These are phyloP conservation scores for Caenorhabditis wallacei DNA, from an alignment of 2,888 invertebrate species.

Conservation along the genomic window DNA sequence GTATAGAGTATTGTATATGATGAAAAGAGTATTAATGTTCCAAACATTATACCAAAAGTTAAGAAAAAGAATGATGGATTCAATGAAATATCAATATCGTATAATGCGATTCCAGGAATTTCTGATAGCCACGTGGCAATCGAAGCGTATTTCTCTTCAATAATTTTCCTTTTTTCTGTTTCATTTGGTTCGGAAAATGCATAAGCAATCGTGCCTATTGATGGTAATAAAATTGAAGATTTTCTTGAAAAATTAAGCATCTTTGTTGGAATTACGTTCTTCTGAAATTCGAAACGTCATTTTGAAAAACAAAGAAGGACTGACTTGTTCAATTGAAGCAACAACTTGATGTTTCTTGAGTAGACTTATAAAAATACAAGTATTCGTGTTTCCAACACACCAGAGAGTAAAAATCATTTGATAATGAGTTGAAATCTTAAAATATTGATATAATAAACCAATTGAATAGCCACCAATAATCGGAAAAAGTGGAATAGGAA, in stretches of 20 bases:
- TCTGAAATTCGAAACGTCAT: constrained; percentile 6
- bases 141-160: constrained; percentile 22
- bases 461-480: constrained; percentile 45
- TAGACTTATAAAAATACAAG: constrained; percentile 46
- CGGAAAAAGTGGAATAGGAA: constrained; percentile 46
- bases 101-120: constrained; percentile 27
- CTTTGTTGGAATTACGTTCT: constrained; percentile 4
- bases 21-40: constrained; percentile 9
- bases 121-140: constrained; percentile 12
- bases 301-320: neutral
- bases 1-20: constrained; percentile 29
- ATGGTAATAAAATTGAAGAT: constrained; percentile 28
- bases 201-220: constrained; percentile 25
- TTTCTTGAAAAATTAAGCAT: constrained; percentile 25
- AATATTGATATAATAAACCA: constrained; percentile 17
- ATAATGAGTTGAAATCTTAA: constrained; percentile 27
- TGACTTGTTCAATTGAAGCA: constrained; percentile 36
- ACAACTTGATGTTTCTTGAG: constrained; percentile 52
- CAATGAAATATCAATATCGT: constrained; percentile 24
- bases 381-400: constrained; percentile 52
- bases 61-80: constrained; percentile 37
- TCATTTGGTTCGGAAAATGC: constrained; percentile 29
- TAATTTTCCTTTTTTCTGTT: neutral
- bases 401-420: constrained; percentile 39
- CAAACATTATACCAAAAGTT: constrained; percentile 32